Base-by-base conservation (phyloP, 2,113 vertebrate genomes). In the Ceyx cyanopectus region DNA sequence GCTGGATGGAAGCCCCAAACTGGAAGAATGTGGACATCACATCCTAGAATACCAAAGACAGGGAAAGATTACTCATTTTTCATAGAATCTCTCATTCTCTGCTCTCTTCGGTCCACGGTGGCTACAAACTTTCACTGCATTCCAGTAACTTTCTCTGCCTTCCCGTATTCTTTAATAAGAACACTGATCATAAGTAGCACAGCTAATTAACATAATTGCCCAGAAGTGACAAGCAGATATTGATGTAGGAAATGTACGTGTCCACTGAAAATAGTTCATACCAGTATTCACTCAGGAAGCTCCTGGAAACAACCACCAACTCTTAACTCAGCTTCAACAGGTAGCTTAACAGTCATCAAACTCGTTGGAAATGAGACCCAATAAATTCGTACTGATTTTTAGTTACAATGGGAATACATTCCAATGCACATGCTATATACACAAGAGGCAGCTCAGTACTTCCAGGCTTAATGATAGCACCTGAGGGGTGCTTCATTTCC, bases 1-100 rank as follows among this genome's bases (percentile, higher is more conserved):
- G 99, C 93, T 99, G 99, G 96, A 99, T 99, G 78, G 99, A 99
- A 14, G 99, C 99, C 29, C 99, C 99, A 46, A 99, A 99, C 92
- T 99, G 99, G 97, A 99, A 99, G 97, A 99, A 99, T 0, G 99
- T 99, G 8, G 99, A 99, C 93, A 98, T 99, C 40, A 98, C 98
- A 91, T 99, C 99, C 99, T 99, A 97, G 48, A 96, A 95, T 32
- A 54, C 27, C 57, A 94, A 88, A 93, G 43, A 96, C 34, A 95
- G 37, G 6, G 82, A 81, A 94, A 76, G 23, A 15, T 94, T 62
- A 86, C 26, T 30, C 14, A 34, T 32, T 63, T n/a, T 41, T 51
- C 88, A 45, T 0, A 87, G 12, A 34, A 23, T 46, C 37, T 81
- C 40, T 81, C 16, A 29, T 69, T 50, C 83, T 41, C 58, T 69